Evolutionary conservation across 2,888 invertebrate genomes (phyloP).

Genomic region (Syrphus vitripennis): DNA sequence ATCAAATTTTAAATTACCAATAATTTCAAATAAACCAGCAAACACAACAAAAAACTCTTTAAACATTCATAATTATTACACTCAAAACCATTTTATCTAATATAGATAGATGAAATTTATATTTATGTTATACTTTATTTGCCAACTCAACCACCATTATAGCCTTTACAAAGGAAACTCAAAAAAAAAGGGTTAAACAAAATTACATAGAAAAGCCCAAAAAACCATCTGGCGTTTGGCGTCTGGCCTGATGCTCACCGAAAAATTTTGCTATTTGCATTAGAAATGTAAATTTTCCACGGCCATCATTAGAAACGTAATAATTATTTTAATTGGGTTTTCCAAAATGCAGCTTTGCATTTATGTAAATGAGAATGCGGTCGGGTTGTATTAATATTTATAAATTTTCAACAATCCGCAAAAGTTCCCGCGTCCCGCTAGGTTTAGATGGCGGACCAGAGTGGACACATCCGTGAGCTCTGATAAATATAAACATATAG

Average conservation of each 20-base stretch:
- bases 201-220: slow-evolving; percentile 12
- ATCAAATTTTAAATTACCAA: slow-evolving; percentile 6
- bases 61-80: slow-evolving; percentile 20
- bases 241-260: not conserved
- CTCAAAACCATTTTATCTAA: not conserved
- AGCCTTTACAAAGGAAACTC: not conserved
- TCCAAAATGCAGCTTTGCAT: slow-evolving; percentile 66
- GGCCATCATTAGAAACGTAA: slow-evolving; percentile 78
- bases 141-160: slow-evolving; percentile 1
- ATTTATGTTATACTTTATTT: slow-evolving; percentile 1
- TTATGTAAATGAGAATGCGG: slow-evolving; percentile 69
- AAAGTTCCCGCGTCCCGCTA: not conserved
- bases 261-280: slow-evolving; percentile 63
- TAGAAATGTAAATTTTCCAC: slow-evolving; percentile 74
- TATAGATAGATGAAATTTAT: not conserved
- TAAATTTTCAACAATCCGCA: slow-evolving; percentile 51
- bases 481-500: not conserved
- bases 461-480: not conserved
- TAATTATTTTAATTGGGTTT: slow-evolving; percentile 79
- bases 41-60: not conserved
- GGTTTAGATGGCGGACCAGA: not conserved
- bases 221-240: not conserved
- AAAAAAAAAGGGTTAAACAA: slow-evolving; percentile 26
- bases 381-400: slow-evolving; percentile 70
- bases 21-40: not conserved